Evolutionary conservation across 2,113 vertebrate species (phyloP).

Genomic region (Cephalopholis sonnerati): DNA sequence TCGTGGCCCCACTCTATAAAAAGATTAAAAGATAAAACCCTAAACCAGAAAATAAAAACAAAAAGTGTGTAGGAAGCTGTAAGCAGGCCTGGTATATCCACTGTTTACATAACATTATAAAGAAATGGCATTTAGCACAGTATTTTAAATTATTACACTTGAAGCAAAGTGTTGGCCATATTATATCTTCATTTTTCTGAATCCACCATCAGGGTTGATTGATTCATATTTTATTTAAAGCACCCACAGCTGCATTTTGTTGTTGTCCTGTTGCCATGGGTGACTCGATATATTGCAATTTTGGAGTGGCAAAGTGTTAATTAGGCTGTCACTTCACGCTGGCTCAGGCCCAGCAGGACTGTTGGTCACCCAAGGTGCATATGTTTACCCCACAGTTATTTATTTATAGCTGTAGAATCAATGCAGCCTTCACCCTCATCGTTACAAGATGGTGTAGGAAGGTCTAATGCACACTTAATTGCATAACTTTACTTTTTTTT

Average conservation of each 20-base stretch:
- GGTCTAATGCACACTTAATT: constrained; percentile 17
- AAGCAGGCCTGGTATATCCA: not conserved
- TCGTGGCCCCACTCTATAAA: not conserved
- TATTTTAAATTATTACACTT: not conserved
- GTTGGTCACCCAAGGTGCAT: not conserved
- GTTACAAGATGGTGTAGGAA: not conserved
- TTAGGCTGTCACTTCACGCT: constrained; percentile 41
- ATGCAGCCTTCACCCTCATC: not conserved
- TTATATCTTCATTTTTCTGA: not conserved
- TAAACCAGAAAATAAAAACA: not conserved
- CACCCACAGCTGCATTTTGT: not conserved
- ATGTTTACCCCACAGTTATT: not conserved
- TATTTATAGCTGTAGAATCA: constrained; percentile 30
- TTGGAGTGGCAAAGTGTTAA: constrained; percentile 37
- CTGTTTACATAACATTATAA: not conserved
- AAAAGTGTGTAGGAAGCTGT: too few species aligned
- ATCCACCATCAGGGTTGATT: not conserved
- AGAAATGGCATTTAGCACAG: not conserved
- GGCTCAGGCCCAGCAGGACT: constrained; percentile 5
- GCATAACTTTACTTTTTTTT: constrained; percentile 7
- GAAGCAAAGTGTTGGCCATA: not conserved
- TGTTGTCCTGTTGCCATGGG: constrained; percentile 20
- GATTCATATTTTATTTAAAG: not conserved
- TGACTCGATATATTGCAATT: constrained; percentile 30
- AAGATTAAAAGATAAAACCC: not conserved